phyloP scores from a whole-genome alignment of 2,888 invertebrate species.

The Drosophila ustulata region DNA sequence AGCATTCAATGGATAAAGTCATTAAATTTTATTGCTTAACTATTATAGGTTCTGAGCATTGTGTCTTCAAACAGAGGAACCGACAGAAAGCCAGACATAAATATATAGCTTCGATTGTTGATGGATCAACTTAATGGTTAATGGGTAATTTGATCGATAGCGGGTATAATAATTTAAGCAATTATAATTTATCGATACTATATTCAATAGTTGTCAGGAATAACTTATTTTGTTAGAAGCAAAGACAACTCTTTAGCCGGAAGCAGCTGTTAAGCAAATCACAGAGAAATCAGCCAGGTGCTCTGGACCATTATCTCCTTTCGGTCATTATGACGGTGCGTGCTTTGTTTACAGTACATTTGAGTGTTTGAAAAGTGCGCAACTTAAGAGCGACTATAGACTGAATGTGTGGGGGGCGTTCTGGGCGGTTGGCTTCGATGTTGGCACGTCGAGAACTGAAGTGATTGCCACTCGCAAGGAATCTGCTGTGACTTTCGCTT shows the following conservation, averaged over 20 bases:
- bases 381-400: conserved; percentile 27
- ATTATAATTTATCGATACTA: too few species aligned
- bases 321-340: conserved; percentile 40
- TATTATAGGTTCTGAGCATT: background rate
- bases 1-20: background rate
- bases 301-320: conserved; percentile 17
- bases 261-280: background rate
- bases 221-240: background rate
- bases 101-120: too few species aligned
- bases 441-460: conserved; percentile 26
- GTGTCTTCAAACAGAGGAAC: too few species aligned
- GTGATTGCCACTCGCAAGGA: conserved; percentile 45
- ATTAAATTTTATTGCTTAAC: background rate
- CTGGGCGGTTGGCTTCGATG: conserved; percentile 51
- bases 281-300: conserved; percentile 8
- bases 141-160: background rate
- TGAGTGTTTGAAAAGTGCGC: conserved; percentile 39
- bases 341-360: conserved; percentile 64
- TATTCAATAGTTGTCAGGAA: background rate
- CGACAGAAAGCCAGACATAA: background rate
- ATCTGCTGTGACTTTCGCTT: conserved; percentile 51
- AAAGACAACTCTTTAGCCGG: background rate
- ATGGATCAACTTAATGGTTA: background rate
- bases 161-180: background rate
- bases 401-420: conserved; percentile 50